A percentile compares a stretch with the other conserved stretches of the same genome.
These are phyloP conservation scores for Siniperca knerii DNA, from an alignment of 2,113 vertebrate species.

Conservation along the genomic window DNA sequence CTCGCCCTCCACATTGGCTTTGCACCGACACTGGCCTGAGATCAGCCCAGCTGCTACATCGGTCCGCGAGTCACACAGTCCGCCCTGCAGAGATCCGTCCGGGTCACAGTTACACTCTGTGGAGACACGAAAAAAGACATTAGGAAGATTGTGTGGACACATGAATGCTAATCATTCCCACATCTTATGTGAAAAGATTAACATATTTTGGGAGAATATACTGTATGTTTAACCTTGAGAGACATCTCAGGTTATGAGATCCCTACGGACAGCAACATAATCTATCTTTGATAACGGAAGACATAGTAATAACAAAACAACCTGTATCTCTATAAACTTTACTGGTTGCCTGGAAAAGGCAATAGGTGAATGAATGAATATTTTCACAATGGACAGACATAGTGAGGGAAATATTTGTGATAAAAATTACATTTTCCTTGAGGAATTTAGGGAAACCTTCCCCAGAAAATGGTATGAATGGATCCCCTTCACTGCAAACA, in stretches of 20 bases:
- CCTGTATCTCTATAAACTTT: neutral
- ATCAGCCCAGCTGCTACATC: slow-evolving; percentile 90
- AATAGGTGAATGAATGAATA: too few species aligned
- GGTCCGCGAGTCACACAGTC: slow-evolving; percentile 91
- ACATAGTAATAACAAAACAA: too few species aligned
- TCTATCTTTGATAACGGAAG: too few species aligned
- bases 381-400: neutral
- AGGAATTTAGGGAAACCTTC: too few species aligned
- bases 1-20: slow-evolving; percentile 92
- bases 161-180: neutral
- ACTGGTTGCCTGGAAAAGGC: neutral
- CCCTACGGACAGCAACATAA: too few species aligned
- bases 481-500: too few species aligned
- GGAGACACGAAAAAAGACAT: slow-evolving; percentile 5
- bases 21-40: slow-evolving; percentile 96
- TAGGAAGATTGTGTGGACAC: neutral
- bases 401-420: neutral
- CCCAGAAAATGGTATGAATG: too few species aligned
- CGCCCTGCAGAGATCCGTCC: slow-evolving; percentile 89
- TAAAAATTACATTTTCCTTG: too few species aligned
- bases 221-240: neutral
- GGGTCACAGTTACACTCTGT: slow-evolving; percentile 94
- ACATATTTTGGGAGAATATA: neutral
- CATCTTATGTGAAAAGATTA: neutral
- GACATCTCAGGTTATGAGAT: neutral